These are phyloP conservation scores for Scaptomyza flava DNA, from an alignment of 2,888 invertebrate species.

Conservation along the genomic window DNA sequence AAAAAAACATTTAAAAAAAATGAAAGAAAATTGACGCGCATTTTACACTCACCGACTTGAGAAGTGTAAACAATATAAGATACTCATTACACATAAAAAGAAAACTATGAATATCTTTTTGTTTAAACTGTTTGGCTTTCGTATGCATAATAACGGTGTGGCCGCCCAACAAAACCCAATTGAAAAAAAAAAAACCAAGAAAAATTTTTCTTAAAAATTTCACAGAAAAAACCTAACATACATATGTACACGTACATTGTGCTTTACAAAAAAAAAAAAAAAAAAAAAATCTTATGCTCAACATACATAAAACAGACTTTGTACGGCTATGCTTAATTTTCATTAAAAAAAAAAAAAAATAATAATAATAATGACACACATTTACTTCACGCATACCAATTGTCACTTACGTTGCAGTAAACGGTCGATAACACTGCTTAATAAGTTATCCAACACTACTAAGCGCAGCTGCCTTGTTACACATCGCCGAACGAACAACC, in stretches of 20 bases:
- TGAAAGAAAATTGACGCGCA: conserved; percentile 13
- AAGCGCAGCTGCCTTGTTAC: conserved; percentile 73
- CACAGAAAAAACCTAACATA: not conserved
- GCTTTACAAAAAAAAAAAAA: conserved; percentile 9
- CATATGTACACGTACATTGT: conserved; percentile 46
- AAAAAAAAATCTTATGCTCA: conserved; percentile 3
- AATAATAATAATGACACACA: not conserved
- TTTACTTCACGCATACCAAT: conserved; percentile 2
- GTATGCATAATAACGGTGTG: conserved; percentile 51
- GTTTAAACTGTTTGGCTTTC: conserved; percentile 62
- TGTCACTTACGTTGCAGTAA: conserved; percentile 4
- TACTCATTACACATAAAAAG: conserved; percentile 18
- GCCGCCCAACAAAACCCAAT: conserved; percentile 25
- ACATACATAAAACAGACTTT: conserved; percentile 9
- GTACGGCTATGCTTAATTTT: conserved; percentile 16
- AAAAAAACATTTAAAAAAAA: not conserved
- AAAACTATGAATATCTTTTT: conserved; percentile 36
- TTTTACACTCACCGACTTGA: conserved; percentile 41
- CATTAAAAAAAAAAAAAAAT: not conserved
- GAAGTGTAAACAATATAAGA: conserved; percentile 57
- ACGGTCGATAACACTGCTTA: conserved; percentile 4
- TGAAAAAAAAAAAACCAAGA: conserved; percentile 5
- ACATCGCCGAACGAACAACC: conserved; percentile 71
- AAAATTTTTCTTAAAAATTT: no score
- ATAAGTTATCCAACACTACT: conserved; percentile 3